A percentile compares a stretch with the other conserved stretches of the same genome.
phyloP scores from a whole-genome alignment of 2,113 vertebrate species.

The Capreolus pygargus region DNA sequence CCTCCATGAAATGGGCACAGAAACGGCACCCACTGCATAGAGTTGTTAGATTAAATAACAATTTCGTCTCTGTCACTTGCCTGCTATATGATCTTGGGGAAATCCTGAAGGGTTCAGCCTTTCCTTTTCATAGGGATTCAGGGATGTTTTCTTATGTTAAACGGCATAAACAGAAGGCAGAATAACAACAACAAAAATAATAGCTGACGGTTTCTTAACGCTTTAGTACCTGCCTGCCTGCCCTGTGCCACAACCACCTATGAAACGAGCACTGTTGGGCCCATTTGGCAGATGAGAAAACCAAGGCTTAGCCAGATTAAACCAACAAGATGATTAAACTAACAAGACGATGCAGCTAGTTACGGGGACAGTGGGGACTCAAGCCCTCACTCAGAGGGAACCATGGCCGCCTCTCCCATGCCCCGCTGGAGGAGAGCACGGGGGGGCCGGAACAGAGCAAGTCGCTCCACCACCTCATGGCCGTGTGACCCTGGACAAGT shows the following conservation, averaged over 20 bases:
- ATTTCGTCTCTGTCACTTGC: background rate
- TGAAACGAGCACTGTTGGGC: accelerated
- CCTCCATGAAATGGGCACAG: background rate
- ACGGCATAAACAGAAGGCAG: background rate
- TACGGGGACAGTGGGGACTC: background rate
- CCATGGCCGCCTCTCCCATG: accelerated
- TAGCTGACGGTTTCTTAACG: background rate
- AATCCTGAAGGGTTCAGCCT: background rate
- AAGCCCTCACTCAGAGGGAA: no score
- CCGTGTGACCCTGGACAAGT: background rate
- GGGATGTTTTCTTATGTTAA: background rate
- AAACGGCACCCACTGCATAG: background rate
- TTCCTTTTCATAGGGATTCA: background rate
- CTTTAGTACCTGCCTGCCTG: background rate
- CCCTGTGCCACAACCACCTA: background rate
- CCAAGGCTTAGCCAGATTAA: background rate
- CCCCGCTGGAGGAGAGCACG: background rate
- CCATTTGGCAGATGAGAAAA: background rate
- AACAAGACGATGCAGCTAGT: background rate
- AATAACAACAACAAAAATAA: background rate
- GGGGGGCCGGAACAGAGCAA: background rate
- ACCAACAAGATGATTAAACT: no score
- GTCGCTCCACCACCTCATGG: accelerated
- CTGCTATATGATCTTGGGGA: background rate
- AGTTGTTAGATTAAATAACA: background rate